phyloP scores from a whole-genome alignment of 2,797 vertebrate species.

The Lepus oiostolus region DNA sequence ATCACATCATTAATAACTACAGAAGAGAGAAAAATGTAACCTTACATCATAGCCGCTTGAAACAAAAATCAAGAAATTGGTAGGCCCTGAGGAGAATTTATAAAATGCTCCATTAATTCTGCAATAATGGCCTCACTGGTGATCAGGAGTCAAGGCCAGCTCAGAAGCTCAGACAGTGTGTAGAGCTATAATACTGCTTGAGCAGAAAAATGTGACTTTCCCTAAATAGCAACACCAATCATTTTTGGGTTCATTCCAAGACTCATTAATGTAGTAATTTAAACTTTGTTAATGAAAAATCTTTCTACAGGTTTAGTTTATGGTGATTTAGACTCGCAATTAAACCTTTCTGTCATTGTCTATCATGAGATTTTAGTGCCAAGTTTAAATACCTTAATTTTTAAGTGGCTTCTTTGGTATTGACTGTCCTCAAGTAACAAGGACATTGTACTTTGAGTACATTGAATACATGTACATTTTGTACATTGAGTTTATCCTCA shows the following conservation, averaged over 20 bases:
- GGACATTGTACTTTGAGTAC: not conserved
- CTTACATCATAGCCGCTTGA: not conserved
- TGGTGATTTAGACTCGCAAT: not conserved
- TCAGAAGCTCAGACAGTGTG: not conserved
- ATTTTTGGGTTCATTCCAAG: slow-evolving; percentile 37
- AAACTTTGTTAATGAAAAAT: slow-evolving; percentile 41
- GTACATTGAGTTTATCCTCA: not conserved
- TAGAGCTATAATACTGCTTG: slow-evolving; percentile 9
- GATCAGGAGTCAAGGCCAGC: not conserved
- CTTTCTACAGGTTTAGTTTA: not conserved
- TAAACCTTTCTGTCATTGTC: slow-evolving; percentile 10
- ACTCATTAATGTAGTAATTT: not conserved
- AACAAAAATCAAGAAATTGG: slow-evolving; percentile 44
- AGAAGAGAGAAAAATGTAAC: not conserved
- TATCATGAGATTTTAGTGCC: not conserved
- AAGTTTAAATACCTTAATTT: not conserved
- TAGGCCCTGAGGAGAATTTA: not conserved
- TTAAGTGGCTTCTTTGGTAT: not conserved
- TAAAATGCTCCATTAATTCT: slow-evolving; percentile 39
- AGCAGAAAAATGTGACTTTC: not conserved
- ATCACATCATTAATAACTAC: slow-evolving; percentile 23
- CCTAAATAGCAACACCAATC: not conserved
- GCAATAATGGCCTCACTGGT: not conserved
- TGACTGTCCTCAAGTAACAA: not conserved
- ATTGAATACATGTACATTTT: no score